Conservation (phyloP, 2,888 invertebrate genomes). For the Drosophila rubida region DNA sequence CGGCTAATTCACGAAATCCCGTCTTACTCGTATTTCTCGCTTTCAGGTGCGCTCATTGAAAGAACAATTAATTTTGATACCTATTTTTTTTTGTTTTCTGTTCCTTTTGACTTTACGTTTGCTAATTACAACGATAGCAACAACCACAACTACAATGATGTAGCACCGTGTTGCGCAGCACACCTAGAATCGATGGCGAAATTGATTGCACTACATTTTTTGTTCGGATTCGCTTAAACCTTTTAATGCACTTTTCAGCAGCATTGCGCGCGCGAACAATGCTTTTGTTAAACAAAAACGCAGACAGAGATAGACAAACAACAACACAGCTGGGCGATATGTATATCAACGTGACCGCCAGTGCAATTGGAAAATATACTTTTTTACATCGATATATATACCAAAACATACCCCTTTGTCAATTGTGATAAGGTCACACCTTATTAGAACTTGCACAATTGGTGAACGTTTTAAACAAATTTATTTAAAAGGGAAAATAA, state of each 20-base stretch:
- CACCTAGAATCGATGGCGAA: slow-evolving; percentile 37
- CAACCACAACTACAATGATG: slow-evolving; percentile 28
- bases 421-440: neutral
- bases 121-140: slow-evolving; percentile 29
- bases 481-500: no score
- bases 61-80: slow-evolving; percentile 20
- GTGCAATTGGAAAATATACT: neutral
- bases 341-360: slow-evolving; percentile 13
- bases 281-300: slow-evolving; percentile 70
- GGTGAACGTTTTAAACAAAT: neutral
- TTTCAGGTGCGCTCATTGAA: slow-evolving; percentile 9
- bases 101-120: slow-evolving; percentile 44
- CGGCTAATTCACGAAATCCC: slow-evolving; percentile 2
- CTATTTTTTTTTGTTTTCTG: slow-evolving; percentile 11
- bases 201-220: slow-evolving; percentile 58
- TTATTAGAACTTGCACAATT: neutral
- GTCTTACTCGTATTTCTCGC: slow-evolving; percentile 4
- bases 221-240: slow-evolving; percentile 25
- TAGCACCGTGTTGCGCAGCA: slow-evolving; percentile 69
- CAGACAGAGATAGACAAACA: slow-evolving; percentile 69
- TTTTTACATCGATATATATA: neutral
- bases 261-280: slow-evolving; percentile 75
- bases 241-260: slow-evolving; percentile 49
- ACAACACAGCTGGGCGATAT: slow-evolving; percentile 64
- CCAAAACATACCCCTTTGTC: neutral